Evolutionary conservation across 2,113 vertebrate species (phyloP), one percentile per base, ranked within the genome.

Genomic region (Xyrauchen texanus): DNA sequence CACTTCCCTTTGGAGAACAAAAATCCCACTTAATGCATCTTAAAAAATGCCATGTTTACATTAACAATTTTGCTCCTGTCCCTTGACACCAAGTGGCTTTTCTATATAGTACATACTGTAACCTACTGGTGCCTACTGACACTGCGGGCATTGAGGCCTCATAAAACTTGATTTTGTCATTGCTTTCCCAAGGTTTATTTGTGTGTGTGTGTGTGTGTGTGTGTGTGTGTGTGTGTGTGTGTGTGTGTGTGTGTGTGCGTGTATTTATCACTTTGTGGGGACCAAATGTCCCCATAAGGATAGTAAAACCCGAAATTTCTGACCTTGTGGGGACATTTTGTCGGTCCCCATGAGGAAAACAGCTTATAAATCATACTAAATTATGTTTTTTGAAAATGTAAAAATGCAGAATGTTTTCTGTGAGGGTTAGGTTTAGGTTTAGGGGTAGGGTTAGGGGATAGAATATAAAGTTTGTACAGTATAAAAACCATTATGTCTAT

Each of bases 41-140:
- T 11, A 52, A 34, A 21, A 70, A 60, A 47, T 1, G 4, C 0
- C 5, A 16, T 13, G 3, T 60, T 58, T 72, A 61, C 15, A 44
- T 34, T 0, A 7, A 8, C 8, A 10, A 57, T 8, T 9, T 58
- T 4, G 5, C 5, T 10, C 44, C 21, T 34, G 21, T 1, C 7
- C 21, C 68, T 44, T 16, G 68, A 6, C 34, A 6, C 7, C 21
- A 34, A 34, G 21, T 3, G 21, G 21, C 21, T 34, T 34, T 34
- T 34, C 21, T 34, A 34, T 44, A 4, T 46, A 53, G 57, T 2
- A n/a, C 7, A 45, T 4, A 78, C 76, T 70, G 71, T 53, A 66
- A 76, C 72, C 81, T 83, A 53, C n/a, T 65, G 77, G 66, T 51
- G 2, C 0, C 51, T 34, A 52, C 9, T 3, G 53, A 15, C 61